phyloP scores from a whole-genome alignment of 2,888 invertebrate species.

The Steinernema carpocapsae region DNA sequence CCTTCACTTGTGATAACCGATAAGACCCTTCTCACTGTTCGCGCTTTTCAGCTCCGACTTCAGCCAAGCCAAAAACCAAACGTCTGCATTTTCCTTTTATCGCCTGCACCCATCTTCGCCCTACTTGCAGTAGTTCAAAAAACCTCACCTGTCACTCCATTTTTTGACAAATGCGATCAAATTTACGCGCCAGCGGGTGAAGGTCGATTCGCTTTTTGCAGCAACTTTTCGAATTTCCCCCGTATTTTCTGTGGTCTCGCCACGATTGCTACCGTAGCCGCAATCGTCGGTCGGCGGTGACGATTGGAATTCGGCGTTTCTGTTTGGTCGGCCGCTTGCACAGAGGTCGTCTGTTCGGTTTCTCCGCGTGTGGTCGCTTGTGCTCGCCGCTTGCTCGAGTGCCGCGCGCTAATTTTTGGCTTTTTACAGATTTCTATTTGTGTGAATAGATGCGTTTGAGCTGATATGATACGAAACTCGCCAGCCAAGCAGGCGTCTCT shows the following conservation, averaged over 20 bases:
- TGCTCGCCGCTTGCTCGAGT: neutral
- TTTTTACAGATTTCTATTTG: conserved; percentile 2
- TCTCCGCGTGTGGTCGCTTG: conserved; percentile 15
- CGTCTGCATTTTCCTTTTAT: neutral
- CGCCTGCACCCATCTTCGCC: too few species aligned
- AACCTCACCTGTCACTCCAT: neutral
- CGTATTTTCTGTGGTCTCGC: neutral
- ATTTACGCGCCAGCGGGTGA: neutral
- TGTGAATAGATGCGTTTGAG: neutral
- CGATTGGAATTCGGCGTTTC: conserved; percentile 23
- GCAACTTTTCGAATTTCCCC: conserved; percentile 14
- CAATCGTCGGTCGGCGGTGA: conserved; percentile 29
- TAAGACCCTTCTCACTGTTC: neutral
- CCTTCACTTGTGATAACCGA: neutral
- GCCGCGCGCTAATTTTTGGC: neutral
- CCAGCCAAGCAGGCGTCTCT: conserved; percentile 1
- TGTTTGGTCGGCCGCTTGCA: neutral
- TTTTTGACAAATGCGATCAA: neutral
- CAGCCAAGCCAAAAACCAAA: neutral
- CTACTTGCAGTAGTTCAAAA: neutral
- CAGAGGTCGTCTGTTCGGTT: neutral
- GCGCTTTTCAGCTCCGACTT: neutral
- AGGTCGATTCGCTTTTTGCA: neutral
- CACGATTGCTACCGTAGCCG: conserved; percentile 2
- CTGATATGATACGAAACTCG: conserved; percentile 11